These are phyloP conservation scores for Melanophora roralis DNA, from an alignment of 2,888 invertebrate genomes.

Conservation along the genomic window DNA sequence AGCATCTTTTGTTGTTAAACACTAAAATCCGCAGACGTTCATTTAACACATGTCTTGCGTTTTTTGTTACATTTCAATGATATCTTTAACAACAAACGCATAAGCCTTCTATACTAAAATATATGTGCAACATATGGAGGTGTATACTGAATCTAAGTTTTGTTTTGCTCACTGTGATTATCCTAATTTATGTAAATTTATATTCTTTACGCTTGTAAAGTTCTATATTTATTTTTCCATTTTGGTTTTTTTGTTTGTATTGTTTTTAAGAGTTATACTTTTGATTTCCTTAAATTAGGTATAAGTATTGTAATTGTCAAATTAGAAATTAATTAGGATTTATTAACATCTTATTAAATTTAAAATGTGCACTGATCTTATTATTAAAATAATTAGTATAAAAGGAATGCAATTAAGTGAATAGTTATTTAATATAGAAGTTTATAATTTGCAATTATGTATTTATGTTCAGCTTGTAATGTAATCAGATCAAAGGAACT, in stretches of 20 bases:
- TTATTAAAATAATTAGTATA: too few species aligned
- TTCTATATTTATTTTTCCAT: constrained; percentile 1
- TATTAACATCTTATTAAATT: not conserved
- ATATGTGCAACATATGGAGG: too few species aligned
- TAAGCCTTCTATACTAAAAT: too few species aligned
- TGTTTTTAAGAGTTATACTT: not conserved
- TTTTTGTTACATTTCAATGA: too few species aligned
- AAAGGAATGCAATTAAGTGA: too few species aligned
- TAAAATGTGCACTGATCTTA: too few species aligned
- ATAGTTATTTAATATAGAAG: too few species aligned
- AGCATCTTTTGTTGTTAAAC: constrained; percentile 50
- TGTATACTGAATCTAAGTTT: too few species aligned
- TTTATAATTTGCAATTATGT: too few species aligned
- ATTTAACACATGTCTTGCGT: constrained; percentile 43
- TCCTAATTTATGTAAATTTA: constrained; percentile 27
- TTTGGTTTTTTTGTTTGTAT: not conserved
- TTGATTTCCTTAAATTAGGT: not conserved
- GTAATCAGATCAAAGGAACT: too few species aligned
- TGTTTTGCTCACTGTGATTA: not conserved
- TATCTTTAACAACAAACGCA: too few species aligned
- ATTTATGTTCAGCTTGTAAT: too few species aligned
- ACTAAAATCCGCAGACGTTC: constrained; percentile 40
- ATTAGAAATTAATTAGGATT: not conserved
- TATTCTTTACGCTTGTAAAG: constrained; percentile 17
- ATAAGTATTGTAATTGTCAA: not conserved